Evolutionary conservation across 2,888 invertebrate genomes (phyloP).

Genomic region (Hymenopus coronatus): DNA sequence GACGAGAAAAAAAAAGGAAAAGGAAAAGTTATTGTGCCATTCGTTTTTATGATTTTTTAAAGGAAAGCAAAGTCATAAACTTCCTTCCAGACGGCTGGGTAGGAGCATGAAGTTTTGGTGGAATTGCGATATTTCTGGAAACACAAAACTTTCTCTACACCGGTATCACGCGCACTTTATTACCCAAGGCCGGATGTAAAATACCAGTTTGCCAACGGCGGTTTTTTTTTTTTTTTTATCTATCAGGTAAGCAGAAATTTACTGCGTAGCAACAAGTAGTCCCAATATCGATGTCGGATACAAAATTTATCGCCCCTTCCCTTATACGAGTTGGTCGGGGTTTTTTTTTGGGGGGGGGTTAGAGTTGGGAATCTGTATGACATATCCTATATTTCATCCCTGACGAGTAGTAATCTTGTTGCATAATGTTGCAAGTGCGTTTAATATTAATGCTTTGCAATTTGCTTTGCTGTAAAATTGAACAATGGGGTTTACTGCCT

Average conservation of each 20-base stretch:
- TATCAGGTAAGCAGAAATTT: background rate
- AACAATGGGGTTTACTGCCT: too few relatives aligned
- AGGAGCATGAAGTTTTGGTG: background rate
- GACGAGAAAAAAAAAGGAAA: background rate
- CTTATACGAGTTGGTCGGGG: background rate
- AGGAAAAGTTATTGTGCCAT: background rate
- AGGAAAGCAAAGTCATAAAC: background rate
- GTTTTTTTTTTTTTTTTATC: background rate
- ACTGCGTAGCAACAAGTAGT: background rate
- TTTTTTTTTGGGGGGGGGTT: background rate
- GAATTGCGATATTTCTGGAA: background rate
- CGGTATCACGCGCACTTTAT: background rate
- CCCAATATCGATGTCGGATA: background rate
- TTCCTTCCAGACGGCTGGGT: background rate
- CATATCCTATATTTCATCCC: background rate
- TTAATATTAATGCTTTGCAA: too few relatives aligned
- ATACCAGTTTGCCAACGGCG: background rate
- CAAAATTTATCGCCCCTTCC: background rate
- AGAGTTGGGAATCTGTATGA: background rate
- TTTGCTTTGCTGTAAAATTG: too few relatives aligned
- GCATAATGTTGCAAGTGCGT: too few relatives aligned
- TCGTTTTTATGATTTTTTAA: background rate
- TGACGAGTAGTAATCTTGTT: background rate
- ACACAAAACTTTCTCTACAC: background rate
- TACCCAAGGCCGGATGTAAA: background rate